Conservation (phyloP, 2,797 vertebrate species). For the Petrocephalus sullivani region DNA sequence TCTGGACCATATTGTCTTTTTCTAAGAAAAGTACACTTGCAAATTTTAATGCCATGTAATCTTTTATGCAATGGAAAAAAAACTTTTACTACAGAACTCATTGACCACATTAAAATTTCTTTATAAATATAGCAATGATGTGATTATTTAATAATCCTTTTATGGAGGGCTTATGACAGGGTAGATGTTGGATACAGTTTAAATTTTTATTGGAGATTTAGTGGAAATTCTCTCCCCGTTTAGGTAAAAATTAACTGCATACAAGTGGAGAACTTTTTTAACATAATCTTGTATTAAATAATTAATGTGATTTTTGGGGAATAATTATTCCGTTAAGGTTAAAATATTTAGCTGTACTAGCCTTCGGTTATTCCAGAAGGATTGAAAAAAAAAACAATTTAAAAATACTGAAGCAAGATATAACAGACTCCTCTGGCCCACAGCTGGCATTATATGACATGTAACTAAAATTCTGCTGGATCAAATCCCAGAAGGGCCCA, state of each 20-base stretch:
- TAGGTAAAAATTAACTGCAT: background rate
- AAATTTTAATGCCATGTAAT: background rate
- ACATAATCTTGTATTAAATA: background rate
- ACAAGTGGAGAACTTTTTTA: background rate
- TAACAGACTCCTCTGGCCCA: background rate
- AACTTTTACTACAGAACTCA: background rate
- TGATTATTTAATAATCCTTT: background rate
- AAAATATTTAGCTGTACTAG: background rate
- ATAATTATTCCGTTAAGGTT: conserved; percentile 3
- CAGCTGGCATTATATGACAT: background rate
- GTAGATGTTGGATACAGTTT: background rate
- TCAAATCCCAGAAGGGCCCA: background rate
- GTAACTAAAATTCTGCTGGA: background rate
- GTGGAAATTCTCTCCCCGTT: background rate
- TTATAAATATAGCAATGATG: background rate
- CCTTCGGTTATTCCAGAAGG: background rate
- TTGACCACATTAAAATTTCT: background rate
- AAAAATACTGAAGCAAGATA: background rate
- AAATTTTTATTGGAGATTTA: background rate
- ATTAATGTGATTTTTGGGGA: background rate
- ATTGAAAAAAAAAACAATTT: background rate
- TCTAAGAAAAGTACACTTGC: background rate
- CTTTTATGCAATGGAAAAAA: background rate
- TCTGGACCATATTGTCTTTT: background rate
- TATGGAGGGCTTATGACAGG: background rate